Conservation (phyloP, 2,797 vertebrate genomes). For the Falco concolor region DNA sequence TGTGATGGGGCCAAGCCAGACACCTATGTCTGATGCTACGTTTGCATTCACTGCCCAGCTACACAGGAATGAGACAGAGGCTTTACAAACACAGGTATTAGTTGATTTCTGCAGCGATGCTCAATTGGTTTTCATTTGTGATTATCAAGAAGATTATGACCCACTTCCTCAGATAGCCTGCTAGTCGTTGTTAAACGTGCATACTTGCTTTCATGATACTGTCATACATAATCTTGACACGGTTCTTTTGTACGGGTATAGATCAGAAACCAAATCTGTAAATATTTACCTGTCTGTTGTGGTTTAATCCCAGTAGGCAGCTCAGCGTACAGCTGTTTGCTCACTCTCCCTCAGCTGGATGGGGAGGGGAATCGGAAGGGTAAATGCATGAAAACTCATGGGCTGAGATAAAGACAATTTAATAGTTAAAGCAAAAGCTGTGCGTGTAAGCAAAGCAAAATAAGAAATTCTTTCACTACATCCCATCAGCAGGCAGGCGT, state of each 20-base stretch:
- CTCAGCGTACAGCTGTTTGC: background rate
- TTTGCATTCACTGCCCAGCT: background rate
- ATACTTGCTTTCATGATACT: background rate
- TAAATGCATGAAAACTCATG: too few relatives aligned
- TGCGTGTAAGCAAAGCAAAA: too few relatives aligned
- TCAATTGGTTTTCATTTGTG: background rate
- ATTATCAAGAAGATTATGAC: background rate
- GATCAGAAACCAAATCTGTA: background rate
- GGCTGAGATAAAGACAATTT: too few relatives aligned
- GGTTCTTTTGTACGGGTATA: background rate
- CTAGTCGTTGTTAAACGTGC: background rate
- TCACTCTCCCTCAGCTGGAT: background rate
- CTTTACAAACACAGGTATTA: conserved; percentile 79
- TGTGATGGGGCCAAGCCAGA: conserved; percentile 12
- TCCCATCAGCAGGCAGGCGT: too few relatives aligned
- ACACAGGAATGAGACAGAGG: background rate
- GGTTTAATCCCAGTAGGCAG: background rate
- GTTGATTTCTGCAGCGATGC: background rate
- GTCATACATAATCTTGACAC: background rate
- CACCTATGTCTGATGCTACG: conserved; percentile 44
- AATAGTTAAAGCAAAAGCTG: too few relatives aligned
- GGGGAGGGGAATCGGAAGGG: too few relatives aligned
- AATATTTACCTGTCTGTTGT: background rate
- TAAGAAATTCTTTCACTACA: too few relatives aligned
- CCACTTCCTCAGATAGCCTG: background rate